Conservation (phyloP, 2,888 invertebrate genomes). For the Dryadula phaetusa region DNA sequence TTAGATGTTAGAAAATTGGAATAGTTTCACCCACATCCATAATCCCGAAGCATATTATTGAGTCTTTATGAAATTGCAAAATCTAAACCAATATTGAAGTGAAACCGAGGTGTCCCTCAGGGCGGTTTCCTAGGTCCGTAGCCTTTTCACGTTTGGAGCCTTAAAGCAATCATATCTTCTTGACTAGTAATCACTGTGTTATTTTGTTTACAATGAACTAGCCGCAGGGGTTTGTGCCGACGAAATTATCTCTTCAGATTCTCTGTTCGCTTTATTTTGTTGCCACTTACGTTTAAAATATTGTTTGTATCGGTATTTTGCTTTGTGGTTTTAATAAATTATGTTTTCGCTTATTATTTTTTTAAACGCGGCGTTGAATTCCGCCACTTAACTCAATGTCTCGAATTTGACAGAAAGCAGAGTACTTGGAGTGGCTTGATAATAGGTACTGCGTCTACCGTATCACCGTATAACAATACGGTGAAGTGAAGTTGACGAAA, state of each 20-base stretch:
- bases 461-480: no score
- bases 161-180: constrained; percentile 64
- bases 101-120: constrained; percentile 58
- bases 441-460: no score
- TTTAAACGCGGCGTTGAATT: no score
- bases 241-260: constrained; percentile 68
- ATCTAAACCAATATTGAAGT: constrained; percentile 41
- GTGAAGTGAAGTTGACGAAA: no score
- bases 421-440: no score
- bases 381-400: no score
- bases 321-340: background rate
- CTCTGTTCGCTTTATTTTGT: constrained; percentile 49
- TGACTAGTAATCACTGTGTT: constrained; percentile 67
- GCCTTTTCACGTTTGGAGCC: constrained; percentile 27
- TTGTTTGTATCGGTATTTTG: constrained; percentile 10
- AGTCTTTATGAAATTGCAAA: constrained; percentile 41
- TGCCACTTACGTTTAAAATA: constrained; percentile 28
- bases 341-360: background rate
- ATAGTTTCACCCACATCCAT: constrained; percentile 20
- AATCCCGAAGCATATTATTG: constrained; percentile 18
- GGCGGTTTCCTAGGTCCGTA: constrained; percentile 62
- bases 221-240: constrained; percentile 56
- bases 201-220: constrained; percentile 69
- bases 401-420: no score
- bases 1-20: constrained; percentile 25